A percentile compares a stretch with the other conserved stretches of the same genome.
These are phyloP conservation scores for Drosophila paranaensis DNA, from an alignment of 2,888 invertebrate species.

Conservation along the genomic window DNA sequence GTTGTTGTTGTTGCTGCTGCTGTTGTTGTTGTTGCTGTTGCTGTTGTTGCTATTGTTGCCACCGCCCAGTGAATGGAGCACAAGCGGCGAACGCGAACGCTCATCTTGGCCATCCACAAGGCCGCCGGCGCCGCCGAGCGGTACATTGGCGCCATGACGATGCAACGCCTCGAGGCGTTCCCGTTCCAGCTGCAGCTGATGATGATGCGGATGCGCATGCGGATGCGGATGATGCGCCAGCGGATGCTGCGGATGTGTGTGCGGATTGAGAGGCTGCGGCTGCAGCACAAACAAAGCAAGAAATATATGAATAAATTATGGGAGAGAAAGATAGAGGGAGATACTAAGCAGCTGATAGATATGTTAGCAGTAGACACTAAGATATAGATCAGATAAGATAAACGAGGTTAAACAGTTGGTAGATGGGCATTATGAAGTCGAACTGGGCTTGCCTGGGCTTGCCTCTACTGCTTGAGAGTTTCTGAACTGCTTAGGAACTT, in stretches of 20 bases:
- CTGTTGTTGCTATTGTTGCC: constrained; percentile 37
- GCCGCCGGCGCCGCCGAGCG: constrained; percentile 30
- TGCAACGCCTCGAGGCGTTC: constrained; percentile 73
- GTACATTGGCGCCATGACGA: constrained; percentile 58
- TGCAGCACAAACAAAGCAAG: constrained; percentile 6
- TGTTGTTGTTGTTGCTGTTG: constrained; percentile 33
- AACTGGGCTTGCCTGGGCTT: neutral
- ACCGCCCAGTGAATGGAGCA: constrained; percentile 57
- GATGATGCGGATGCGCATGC: constrained; percentile 72
- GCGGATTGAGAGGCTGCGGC: constrained; percentile 34
- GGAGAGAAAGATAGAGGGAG: too few species aligned
- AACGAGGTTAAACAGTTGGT: neutral
- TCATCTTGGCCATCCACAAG: constrained; percentile 75
- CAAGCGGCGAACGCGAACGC: constrained; percentile 83
- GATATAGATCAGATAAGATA: too few species aligned
- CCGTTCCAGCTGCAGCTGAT: constrained; percentile 73
- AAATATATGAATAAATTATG: neutral
- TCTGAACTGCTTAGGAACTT: neutral
- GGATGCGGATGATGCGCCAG: constrained; percentile 50
- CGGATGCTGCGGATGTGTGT: constrained; percentile 53
- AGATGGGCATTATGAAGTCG: neutral
- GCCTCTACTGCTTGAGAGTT: neutral
- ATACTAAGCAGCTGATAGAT: too few species aligned
- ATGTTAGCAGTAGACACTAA: too few species aligned
- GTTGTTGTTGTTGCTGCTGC: constrained; percentile 38